These are phyloP conservation scores for Heliothis subflexa DNA, from an alignment of 1,140 invertebrate genomes.

Conservation along the genomic window DNA sequence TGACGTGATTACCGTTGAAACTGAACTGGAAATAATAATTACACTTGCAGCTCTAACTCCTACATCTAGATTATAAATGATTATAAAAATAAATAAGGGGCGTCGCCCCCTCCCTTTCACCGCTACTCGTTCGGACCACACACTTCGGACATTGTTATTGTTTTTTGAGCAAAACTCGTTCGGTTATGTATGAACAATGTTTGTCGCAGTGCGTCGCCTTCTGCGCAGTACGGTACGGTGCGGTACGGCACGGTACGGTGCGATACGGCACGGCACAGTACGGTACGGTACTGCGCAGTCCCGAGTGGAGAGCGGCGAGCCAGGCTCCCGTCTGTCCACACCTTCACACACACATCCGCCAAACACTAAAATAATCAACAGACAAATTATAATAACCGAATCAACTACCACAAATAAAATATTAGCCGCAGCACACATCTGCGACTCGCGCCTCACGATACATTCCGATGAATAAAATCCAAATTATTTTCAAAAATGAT, in stretches of 20 bases:
- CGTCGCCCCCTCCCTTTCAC: slow-evolving; percentile 59
- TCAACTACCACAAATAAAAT: slow-evolving; percentile 61
- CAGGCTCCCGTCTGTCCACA: slow-evolving; percentile 27
- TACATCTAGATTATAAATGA: slow-evolving; percentile 83
- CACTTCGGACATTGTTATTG: slow-evolving; percentile 59
- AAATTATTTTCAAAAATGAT: slow-evolving; percentile 72
- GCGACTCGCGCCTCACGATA: slow-evolving; percentile 45
- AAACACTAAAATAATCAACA: slow-evolving; percentile 65
- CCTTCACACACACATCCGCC: slow-evolving; percentile 52
- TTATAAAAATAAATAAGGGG: slow-evolving; percentile 85
- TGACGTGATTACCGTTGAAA: slow-evolving; percentile 49
- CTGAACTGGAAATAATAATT: slow-evolving; percentile 61
- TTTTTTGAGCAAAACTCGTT: slow-evolving; percentile 72
- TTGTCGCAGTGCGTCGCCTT: slow-evolving; percentile 52
- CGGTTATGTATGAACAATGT: slow-evolving; percentile 63
- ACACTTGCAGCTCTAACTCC: slow-evolving; percentile 74
- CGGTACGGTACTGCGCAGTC: neutral
- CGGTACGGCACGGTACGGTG: too few relatives aligned
- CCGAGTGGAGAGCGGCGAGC: neutral
- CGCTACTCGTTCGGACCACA: slow-evolving; percentile 50
- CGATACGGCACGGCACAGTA: neutral
- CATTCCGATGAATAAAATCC: slow-evolving; percentile 65
- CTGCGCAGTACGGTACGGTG: neutral
- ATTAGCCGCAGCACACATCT: slow-evolving; percentile 54
- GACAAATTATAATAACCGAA: slow-evolving; percentile 61